A percentile compares a stretch with the other conserved stretches of the same genome.
These are phyloP conservation scores for Dipodomys spectabilis DNA, from an alignment of 2,113 vertebrate genomes.

Conservation along the genomic window DNA sequence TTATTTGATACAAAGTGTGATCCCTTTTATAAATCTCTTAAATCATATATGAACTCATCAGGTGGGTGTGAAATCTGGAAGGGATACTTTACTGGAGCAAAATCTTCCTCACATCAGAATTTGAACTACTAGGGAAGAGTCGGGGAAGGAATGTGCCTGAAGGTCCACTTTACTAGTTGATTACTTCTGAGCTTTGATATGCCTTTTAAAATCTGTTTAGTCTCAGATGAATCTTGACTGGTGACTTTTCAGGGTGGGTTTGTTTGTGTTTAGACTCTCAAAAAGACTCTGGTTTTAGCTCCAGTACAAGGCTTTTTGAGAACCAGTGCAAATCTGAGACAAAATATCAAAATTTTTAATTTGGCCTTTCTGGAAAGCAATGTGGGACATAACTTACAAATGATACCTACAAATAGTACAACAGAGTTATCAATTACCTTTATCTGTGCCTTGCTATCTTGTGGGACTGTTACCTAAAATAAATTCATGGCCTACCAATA, in stretches of 20 bases:
- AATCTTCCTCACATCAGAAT: background rate
- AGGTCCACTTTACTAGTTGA: background rate
- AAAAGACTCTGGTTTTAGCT: background rate
- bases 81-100: background rate
- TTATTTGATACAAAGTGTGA: too few relatives aligned
- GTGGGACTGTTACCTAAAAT: constrained; percentile 4
- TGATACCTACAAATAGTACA: background rate
- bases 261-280: background rate
- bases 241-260: background rate
- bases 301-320: background rate
- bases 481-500: background rate
- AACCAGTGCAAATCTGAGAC: background rate
- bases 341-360: background rate
- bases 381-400: background rate
- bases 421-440: background rate
- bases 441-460: constrained; percentile 1
- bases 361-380: background rate
- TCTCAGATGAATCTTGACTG: background rate
- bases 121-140: background rate
- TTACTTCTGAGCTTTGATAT: background rate
- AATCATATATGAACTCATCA: background rate
- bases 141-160: background rate
- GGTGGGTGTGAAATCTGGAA: background rate
- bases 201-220: background rate
- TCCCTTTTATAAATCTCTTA: background rate